Conservation (phyloP, 2,888 invertebrate species). For the Hemicrepidius hirtus region DNA sequence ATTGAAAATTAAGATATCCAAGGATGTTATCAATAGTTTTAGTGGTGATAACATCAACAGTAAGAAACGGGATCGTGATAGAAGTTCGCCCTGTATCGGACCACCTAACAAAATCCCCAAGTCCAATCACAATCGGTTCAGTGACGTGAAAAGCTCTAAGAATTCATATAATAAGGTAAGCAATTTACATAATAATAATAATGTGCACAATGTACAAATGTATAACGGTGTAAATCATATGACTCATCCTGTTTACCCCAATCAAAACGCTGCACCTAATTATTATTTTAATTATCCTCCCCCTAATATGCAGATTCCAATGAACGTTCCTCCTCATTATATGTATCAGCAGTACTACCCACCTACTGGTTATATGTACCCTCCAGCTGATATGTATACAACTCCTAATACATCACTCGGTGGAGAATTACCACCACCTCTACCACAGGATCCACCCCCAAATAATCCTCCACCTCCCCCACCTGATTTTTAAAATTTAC, state of each 20-base stretch:
- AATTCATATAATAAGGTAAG: slow-evolving; percentile 65
- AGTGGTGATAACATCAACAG: slow-evolving; percentile 59
- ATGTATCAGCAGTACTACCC: slow-evolving; percentile 63
- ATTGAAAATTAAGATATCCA: slow-evolving; percentile 87
- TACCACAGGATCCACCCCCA: slow-evolving; percentile 78
- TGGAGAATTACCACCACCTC: slow-evolving; percentile 71
- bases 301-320: slow-evolving; percentile 57
- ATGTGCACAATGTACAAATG: slow-evolving; percentile 56
- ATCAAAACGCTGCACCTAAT: slow-evolving; percentile 47
- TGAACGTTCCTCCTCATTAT: slow-evolving; percentile 63
- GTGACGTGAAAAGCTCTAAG: slow-evolving; percentile 67
- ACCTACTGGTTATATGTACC: slow-evolving; percentile 66
- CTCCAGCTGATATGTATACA: slow-evolving; percentile 63
- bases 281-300: slow-evolving; percentile 62
- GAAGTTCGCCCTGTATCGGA: slow-evolving; percentile 69
- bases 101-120: slow-evolving; percentile 66
- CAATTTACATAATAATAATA: slow-evolving; percentile 55
- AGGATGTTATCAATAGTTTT: slow-evolving; percentile 77
- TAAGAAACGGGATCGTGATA: slow-evolving; percentile 70
- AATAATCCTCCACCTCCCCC: slow-evolving; percentile 78
- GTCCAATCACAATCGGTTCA: slow-evolving; percentile 59
- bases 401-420: slow-evolving; percentile 56
- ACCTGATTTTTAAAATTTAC: slow-evolving; percentile 60
- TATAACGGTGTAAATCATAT: slow-evolving; percentile 68
- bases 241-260: slow-evolving; percentile 67